These are phyloP conservation scores for Orthonevra nobilis DNA, from an alignment of 2,888 invertebrate species.

Conservation along the genomic window DNA sequence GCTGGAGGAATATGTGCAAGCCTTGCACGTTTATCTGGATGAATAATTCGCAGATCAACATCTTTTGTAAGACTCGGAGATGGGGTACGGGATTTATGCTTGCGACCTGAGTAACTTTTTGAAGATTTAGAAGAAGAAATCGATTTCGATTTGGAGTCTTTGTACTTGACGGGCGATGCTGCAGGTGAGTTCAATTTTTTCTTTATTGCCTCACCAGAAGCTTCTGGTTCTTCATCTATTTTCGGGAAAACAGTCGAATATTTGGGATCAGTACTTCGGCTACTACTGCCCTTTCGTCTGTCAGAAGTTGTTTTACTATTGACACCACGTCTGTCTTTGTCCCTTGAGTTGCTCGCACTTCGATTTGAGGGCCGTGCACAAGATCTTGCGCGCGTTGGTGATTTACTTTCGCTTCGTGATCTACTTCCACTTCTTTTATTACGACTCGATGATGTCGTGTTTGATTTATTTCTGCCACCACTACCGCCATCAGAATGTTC, in stretches of 20 bases:
- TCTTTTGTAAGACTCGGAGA: slow-evolving; percentile 74
- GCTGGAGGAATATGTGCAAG: slow-evolving; percentile 1
- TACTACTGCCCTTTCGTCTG: slow-evolving; percentile 30
- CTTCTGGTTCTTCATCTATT: slow-evolving; percentile 53
- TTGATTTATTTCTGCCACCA: slow-evolving; percentile 54
- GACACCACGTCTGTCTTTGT: slow-evolving; percentile 66
- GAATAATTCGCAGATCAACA: slow-evolving; percentile 74
- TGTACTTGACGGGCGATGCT: slow-evolving; percentile 75
- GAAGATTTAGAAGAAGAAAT: slow-evolving; percentile 67
- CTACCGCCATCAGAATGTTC: slow-evolving; percentile 61
- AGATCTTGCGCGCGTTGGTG: slow-evolving; percentile 72
- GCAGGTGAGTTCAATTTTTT: slow-evolving; percentile 75
- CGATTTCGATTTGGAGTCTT: slow-evolving; percentile 71
- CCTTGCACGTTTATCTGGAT: slow-evolving; percentile 58
- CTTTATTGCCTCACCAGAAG: slow-evolving; percentile 68
- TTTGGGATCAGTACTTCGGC: slow-evolving; percentile 41
- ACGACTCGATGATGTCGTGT: slow-evolving; percentile 73
- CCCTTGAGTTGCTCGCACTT: slow-evolving; percentile 45
- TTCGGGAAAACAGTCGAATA: slow-evolving; percentile 43
- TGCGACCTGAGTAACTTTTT: slow-evolving; percentile 55
- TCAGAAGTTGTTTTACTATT: slow-evolving; percentile 72
- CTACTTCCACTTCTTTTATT: slow-evolving; percentile 50
- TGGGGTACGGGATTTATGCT: slow-evolving; percentile 75
- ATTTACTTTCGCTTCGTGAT: slow-evolving; percentile 75
- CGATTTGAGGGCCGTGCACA: slow-evolving; percentile 58